A percentile compares a stretch with the other conserved stretches of the same genome.
These are phyloP conservation scores for Zalophus californianus DNA, from an alignment of 2,797 vertebrate genomes.

Conservation along the genomic window DNA sequence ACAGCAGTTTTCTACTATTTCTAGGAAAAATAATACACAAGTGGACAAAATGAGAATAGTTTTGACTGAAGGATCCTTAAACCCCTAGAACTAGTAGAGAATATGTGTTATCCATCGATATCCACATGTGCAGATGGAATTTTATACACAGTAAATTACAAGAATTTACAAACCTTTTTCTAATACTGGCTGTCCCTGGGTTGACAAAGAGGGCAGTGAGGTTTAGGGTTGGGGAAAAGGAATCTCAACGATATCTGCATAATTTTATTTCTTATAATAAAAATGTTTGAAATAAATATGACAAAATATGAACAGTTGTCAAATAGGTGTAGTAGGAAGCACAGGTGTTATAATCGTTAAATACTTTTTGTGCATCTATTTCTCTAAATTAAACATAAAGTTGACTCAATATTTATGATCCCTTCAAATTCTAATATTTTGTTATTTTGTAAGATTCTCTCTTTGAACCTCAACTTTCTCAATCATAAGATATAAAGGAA, in stretches of 20 bases:
- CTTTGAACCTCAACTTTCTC: slow-evolving; percentile 16
- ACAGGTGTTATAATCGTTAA: neutral
- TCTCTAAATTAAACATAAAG: neutral
- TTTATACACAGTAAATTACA: neutral
- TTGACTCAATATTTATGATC: neutral
- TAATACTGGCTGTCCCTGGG: neutral
- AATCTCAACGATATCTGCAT: neutral
- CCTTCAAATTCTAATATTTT: neutral
- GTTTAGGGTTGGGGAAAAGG: neutral
- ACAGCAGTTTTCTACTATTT: neutral
- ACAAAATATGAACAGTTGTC: neutral
- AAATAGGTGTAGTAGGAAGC: neutral
- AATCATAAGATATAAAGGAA: slow-evolving; percentile 27
- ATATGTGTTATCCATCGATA: neutral
- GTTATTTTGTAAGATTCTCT: neutral
- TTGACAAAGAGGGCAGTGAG: neutral
- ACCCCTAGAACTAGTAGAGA: neutral
- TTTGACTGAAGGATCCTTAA: neutral
- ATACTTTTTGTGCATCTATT: neutral
- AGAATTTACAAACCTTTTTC: neutral
- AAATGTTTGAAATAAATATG: neutral
- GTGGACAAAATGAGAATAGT: neutral
- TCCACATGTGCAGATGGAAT: neutral
- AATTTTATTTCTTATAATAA: slow-evolving; percentile 36
- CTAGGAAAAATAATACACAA: neutral